Base-by-base conservation (phyloP, 2,888 invertebrate genomes). In the Chaitophorus viminalis region DNA sequence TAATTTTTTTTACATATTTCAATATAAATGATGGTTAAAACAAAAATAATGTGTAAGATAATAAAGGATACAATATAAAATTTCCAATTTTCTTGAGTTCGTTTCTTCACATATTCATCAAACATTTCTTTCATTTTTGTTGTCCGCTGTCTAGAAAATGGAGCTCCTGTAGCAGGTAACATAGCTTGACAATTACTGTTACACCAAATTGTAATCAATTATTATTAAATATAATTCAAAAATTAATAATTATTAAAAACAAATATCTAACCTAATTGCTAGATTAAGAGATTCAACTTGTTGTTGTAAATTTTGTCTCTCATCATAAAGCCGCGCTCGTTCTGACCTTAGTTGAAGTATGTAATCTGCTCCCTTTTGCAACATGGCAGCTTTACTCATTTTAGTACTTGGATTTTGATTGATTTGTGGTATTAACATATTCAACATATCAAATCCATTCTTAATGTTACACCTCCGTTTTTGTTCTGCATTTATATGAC, bases 331-430 rank as follows among this genome's bases (percentile, higher is more conserved):
- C 91, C 96, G 95, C 91, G 94, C 94, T 89, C 98, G 93, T 91
- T 99, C 98, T 46, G 94, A 93, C 90, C 96, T 95, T 90, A 99
- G 92, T 91, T 97, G 96, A 90, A 95, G 95, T 89, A 98, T 98
- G 91, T 98, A 98, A 90, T 99, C 98, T 11, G 98, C 98, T 89
- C 98, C 98, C 91, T 98, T 98, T 91, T 98, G 98, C 86, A 99
- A 92, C 97, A 98, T 97, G 31, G 98, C 97, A 74, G 98, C 98
- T 92, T 99, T 99, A 92, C 97, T 97, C 90, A 97, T 93, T 94
- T 98, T 98, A 11, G 96, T 95, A 91, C 95, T 96, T 36, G 98
- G 96, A 92, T 96, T 98, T 91, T 96, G 95, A 92, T 95, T 95
- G 88, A 98, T 93, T 90, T 97, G 96, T 46, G 99, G 98, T 91